These are phyloP conservation scores for Pygoscelis adeliae DNA, from an alignment of 2,113 vertebrate genomes.

Conservation along the genomic window DNA sequence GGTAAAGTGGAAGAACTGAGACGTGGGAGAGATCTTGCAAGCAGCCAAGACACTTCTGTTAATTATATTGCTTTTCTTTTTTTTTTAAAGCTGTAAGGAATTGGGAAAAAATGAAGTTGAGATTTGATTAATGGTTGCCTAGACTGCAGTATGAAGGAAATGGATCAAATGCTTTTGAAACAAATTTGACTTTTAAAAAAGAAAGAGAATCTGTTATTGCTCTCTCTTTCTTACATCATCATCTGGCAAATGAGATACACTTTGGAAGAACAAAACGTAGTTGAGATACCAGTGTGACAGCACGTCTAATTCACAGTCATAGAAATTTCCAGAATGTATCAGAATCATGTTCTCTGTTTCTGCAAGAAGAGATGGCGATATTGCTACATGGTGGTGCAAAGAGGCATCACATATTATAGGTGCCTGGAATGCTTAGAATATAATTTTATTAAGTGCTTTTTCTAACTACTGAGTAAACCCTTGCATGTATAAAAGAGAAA, in stretches of 20 bases:
- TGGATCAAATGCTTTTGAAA: not conserved
- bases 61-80: not conserved
- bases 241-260: not conserved
- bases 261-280: not conserved
- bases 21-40: not conserved
- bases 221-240: not conserved
- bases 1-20: not conserved
- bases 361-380: not conserved
- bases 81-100: not conserved
- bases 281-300: not conserved
- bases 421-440: not conserved
- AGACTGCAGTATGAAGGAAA: not conserved
- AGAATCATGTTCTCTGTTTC: not conserved
- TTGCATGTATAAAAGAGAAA: not conserved
- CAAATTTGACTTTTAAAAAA: conserved; percentile 12
- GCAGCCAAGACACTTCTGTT: not conserved
- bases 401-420: fast-evolving
- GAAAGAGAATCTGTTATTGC: not conserved
- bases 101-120: not conserved
- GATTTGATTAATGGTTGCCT: conserved; percentile 3
- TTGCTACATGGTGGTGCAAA: not conserved
- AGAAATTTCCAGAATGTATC: not conserved
- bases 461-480: not conserved
- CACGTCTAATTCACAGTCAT: not conserved
- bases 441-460: not conserved